Evolutionary conservation across 64 coral and sea anemone genomes (phyloP).

Genomic region (Montipora cactus): DNA sequence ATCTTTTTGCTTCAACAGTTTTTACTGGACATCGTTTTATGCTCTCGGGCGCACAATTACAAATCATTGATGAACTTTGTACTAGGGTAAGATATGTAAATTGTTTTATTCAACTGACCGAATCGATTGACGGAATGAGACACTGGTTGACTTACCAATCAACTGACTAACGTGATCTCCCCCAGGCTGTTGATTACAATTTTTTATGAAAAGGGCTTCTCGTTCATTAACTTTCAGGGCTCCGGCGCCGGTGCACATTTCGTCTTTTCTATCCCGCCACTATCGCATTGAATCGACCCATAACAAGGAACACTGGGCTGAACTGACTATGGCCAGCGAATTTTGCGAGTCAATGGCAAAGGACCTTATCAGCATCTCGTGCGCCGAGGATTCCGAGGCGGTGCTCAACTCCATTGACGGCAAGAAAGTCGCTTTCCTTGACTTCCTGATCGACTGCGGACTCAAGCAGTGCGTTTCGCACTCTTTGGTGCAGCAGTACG

Average conservation of each 20-base stretch:
- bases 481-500: constrained; percentile 85
- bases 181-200: no score
- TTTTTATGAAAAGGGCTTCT: no score
- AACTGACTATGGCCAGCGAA: constrained; percentile 68
- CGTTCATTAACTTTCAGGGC: constrained; percentile 60
- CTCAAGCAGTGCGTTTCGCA: constrained; percentile 91
- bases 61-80: constrained; percentile 35
- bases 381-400: constrained; percentile 75
- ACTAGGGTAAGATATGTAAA: neutral
- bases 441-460: constrained; percentile 92
- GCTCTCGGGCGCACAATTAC: constrained; percentile 71
- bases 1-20: constrained; percentile 60
- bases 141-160: no score
- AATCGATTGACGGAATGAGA: no score
- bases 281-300: constrained; percentile 74
- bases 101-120: neutral
- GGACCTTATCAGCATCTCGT: constrained; percentile 88
- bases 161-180: neutral
- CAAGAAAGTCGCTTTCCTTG: constrained; percentile 89
- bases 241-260: constrained; percentile 91
- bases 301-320: constrained; percentile 84
- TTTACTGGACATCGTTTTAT: constrained; percentile 89
- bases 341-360: constrained; percentile 88
- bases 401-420: constrained; percentile 88
- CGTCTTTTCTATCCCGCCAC: constrained; percentile 77